Percentiles rank a stretch among this genome's conserved stretches.
phyloP scores from a whole-genome alignment of 2,888 invertebrate genomes.

The Tuta absoluta region DNA sequence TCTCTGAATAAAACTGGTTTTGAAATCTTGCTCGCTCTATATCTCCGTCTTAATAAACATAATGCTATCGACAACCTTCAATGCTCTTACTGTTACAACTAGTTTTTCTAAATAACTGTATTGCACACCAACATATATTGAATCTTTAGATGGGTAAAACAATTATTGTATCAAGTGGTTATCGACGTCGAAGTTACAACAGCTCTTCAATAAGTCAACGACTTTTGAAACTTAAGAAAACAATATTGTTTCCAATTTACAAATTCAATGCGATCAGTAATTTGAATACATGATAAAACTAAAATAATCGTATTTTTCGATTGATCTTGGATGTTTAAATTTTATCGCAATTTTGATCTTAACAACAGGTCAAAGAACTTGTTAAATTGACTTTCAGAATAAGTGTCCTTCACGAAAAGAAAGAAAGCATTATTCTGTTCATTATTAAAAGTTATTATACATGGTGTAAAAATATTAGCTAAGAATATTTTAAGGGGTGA shows the following conservation, averaged over 20 bases:
- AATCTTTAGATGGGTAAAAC: not conserved
- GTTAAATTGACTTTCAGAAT: not conserved
- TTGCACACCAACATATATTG: too few species aligned
- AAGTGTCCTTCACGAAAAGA: too few species aligned
- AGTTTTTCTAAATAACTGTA: too few species aligned
- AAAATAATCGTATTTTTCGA: not conserved
- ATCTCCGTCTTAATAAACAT: too few species aligned
- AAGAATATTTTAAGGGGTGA: too few species aligned
- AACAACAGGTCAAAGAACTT: not conserved
- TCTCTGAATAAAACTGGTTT: too few species aligned
- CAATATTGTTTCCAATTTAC: not conserved
- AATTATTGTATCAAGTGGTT: not conserved
- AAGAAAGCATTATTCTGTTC: too few species aligned
- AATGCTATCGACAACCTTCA: too few species aligned
- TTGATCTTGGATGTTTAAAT: not conserved
- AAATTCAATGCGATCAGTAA: not conserved
- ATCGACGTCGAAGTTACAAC: not conserved
- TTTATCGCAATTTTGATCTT: not conserved
- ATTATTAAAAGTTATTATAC: too few species aligned
- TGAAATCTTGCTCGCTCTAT: too few species aligned
- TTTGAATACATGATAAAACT: constrained; percentile 10
- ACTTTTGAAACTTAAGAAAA: not conserved
- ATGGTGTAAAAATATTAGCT: too few species aligned
- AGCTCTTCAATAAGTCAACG: not conserved
- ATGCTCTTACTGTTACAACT: too few species aligned